A percentile compares a stretch with the other conserved stretches of the same genome.
Evolutionary conservation across 1,140 invertebrate species (phyloP).

Genomic region (Odontomachus brunneus): DNA sequence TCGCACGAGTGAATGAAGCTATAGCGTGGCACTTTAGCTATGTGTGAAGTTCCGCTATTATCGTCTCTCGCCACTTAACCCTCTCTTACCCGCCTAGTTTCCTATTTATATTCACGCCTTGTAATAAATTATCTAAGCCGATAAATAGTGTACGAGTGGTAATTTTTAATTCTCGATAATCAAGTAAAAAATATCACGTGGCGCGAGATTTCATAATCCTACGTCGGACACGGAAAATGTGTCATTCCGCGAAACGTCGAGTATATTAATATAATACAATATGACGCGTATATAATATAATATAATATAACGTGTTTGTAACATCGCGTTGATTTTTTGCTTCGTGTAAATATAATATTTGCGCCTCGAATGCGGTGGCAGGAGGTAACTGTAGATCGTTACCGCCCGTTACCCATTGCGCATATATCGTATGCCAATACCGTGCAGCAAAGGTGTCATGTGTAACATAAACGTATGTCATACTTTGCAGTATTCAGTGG

Average conservation of each 20-base stretch:
- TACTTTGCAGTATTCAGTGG: background rate
- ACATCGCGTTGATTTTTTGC: background rate
- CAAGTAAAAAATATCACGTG: background rate
- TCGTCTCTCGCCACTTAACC: too few species aligned
- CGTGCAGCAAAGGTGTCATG: background rate
- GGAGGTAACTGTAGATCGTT: background rate
- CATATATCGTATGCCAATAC: background rate
- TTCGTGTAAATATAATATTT: background rate
- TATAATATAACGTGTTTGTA: background rate
- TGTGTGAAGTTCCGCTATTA: too few species aligned
- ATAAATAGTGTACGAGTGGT: background rate
- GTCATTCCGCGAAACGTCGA: too few species aligned
- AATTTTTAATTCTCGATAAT: background rate
- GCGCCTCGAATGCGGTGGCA: background rate
- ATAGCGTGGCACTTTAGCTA: too few species aligned
- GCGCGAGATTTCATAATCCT: too few species aligned
- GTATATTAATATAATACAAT: too few species aligned
- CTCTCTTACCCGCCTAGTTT: too few species aligned
- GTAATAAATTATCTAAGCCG: too few species aligned
- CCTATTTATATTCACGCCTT: too few species aligned
- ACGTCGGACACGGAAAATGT: too few species aligned
- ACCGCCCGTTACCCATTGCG: background rate
- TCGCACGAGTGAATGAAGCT: too few species aligned
- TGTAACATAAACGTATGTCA: constrained; percentile 1
- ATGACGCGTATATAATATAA: too few species aligned